Conservation (phyloP, 2,888 invertebrate genomes). For the Microctonus aethiopoides region DNA sequence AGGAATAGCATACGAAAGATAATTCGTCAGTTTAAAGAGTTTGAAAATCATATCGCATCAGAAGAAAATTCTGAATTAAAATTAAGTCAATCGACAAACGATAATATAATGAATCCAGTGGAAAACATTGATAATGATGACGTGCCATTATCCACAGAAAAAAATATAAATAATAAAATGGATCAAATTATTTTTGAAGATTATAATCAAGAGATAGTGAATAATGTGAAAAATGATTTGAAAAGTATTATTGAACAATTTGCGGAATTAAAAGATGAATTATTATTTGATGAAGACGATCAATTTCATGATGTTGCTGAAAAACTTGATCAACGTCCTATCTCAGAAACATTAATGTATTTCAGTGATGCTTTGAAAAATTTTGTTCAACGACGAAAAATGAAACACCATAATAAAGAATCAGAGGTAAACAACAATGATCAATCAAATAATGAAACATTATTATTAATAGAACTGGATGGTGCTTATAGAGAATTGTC, state of each 20-base stretch:
- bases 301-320: constrained; percentile 56
- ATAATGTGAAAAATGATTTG: constrained; percentile 57
- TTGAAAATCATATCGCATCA: constrained; percentile 57
- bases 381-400: constrained; percentile 55
- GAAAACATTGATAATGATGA: constrained; percentile 33
- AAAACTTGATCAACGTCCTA: constrained; percentile 56
- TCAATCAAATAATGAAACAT: neutral
- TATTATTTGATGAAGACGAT: constrained; percentile 56
- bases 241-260: constrained; percentile 62
- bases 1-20: constrained; percentile 62
- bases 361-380: constrained; percentile 61
- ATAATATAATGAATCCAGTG: constrained; percentile 23
- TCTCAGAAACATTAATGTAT: constrained; percentile 58
- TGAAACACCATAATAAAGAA: neutral
- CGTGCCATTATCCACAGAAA: constrained; percentile 37
- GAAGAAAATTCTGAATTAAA: constrained; percentile 47
- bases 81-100: constrained; percentile 36
- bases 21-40: constrained; percentile 62
- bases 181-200: constrained; percentile 42
- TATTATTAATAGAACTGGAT: neutral
- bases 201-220: constrained; percentile 39
- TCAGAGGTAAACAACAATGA: neutral
- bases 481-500: neutral
- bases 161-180: constrained; percentile 32
- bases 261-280: constrained; percentile 57